Evolutionary conservation across 2,888 invertebrate genomes (phyloP).

Genomic region (Ceriagrion tenellum): DNA sequence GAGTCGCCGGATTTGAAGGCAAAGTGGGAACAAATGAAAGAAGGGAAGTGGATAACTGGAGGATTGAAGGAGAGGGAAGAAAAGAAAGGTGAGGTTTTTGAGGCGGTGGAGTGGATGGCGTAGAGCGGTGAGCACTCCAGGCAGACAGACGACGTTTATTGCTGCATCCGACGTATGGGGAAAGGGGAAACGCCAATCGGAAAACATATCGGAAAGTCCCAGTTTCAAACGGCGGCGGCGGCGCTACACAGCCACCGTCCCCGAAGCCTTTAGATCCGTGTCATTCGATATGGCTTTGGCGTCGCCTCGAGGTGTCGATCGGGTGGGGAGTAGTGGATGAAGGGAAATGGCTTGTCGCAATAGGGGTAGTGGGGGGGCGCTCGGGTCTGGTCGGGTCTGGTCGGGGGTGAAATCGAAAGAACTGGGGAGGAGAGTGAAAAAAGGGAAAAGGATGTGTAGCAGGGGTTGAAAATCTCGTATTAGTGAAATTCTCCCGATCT

Average conservation of each 20-base stretch:
- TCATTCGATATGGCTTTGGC: constrained; percentile 46
- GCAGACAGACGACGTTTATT: neutral
- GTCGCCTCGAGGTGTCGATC: constrained; percentile 36
- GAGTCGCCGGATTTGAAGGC: neutral
- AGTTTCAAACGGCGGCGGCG: neutral
- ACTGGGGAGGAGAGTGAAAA: neutral
- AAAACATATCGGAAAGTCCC: constrained; percentile 46
- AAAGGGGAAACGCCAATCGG: neutral
- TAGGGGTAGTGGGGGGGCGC: neutral
- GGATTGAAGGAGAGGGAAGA: too few species aligned
- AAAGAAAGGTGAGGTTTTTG: too few species aligned
- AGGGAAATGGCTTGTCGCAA: neutral
- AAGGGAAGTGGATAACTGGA: neutral
- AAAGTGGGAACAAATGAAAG: neutral
- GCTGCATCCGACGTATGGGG: constrained; percentile 6
- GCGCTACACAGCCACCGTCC: neutral
- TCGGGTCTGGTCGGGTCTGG: too few species aligned
- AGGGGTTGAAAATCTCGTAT: neutral
- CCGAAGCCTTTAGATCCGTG: neutral
- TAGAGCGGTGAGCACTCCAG: neutral
- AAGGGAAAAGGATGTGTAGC: neutral
- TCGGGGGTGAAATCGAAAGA: neutral
- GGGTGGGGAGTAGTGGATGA: neutral
- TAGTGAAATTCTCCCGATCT: neutral
- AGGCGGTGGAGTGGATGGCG: too few species aligned